Conservation (phyloP, 2,888 invertebrate species). For the Dermolepida albohirtum region DNA sequence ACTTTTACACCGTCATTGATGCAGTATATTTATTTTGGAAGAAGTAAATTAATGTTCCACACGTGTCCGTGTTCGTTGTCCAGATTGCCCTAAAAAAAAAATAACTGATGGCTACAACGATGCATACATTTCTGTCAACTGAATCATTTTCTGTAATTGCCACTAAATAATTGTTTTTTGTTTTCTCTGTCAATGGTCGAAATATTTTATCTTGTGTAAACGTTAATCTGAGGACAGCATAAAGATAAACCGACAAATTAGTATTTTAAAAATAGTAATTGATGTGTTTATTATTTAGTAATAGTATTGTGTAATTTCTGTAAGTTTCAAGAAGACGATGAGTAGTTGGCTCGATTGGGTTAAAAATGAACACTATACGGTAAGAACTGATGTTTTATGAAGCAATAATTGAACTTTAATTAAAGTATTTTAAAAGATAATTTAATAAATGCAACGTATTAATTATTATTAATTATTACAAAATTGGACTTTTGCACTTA, state of each 20-base stretch:
- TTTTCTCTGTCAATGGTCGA: slow-evolving; percentile 12
- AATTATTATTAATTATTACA: no score
- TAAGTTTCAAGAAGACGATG: slow-evolving; percentile 9
- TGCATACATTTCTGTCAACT: not conserved
- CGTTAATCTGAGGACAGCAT: slow-evolving; percentile 25
- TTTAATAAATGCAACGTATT: no score
- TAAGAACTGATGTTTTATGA: slow-evolving; percentile 4
- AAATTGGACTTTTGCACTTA: no score
- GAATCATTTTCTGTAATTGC: slow-evolving; percentile 5
- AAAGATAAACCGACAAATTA: slow-evolving; percentile 22
- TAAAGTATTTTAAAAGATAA: no score
- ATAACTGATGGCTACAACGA: no score
- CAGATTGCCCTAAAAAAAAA: no score
- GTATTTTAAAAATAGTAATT: slow-evolving; percentile 14
- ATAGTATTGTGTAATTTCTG: slow-evolving; percentile 14
- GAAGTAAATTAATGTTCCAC: slow-evolving; percentile 2
- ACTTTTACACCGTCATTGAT: not conserved
- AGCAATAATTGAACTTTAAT: no score
- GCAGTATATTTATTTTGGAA: no score
- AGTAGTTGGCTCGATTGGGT: slow-evolving; percentile 31
- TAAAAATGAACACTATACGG: slow-evolving; percentile 30
- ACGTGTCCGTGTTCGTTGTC: not conserved
- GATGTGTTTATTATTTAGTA: slow-evolving; percentile 24
- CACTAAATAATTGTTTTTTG: slow-evolving; percentile 11
- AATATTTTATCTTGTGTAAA: slow-evolving; percentile 31